Conservation (phyloP, 1,140 invertebrate genomes). For the Aphaenogaster ashmeadi region DNA sequence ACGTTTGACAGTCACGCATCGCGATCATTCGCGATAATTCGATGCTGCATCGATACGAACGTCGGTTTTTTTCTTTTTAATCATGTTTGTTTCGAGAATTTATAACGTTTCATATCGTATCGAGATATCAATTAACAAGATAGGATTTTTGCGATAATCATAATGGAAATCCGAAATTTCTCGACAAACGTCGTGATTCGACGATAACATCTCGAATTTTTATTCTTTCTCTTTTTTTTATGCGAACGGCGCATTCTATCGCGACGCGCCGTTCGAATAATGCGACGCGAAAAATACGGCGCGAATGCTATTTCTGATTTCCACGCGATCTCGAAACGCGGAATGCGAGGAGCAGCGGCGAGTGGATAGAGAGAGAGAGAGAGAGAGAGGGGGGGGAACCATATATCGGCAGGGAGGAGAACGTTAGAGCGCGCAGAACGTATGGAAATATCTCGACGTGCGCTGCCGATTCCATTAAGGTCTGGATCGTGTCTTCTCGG, state of each 20-base stretch:
- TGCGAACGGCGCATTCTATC: not conserved
- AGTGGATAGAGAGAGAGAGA: not conserved
- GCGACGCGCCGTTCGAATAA: not conserved
- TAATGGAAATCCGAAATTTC: not conserved
- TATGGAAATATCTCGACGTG: slow-evolving; percentile 20
- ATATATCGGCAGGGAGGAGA: slow-evolving; percentile 27
- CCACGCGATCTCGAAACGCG: slow-evolving; percentile 69
- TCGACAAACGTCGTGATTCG: not conserved
- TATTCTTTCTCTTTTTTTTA: not conserved
- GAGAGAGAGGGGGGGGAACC: slow-evolving; percentile 21
- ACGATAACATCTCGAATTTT: not conserved
- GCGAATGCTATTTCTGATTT: slow-evolving; percentile 80
- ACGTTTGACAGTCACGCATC: not conserved
- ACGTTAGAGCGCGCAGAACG: not conserved
- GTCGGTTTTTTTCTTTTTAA: not conserved
- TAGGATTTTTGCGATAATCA: not conserved
- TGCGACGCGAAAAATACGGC: slow-evolving; percentile 66
- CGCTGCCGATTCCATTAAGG: slow-evolving; percentile 28
- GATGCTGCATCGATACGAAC: not conserved
- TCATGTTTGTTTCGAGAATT: not conserved
- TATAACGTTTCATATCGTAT: too few relatives aligned
- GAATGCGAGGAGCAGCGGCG: slow-evolving; percentile 60
- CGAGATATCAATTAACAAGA: not conserved
- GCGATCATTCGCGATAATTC: not conserved
- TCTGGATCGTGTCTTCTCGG: slow-evolving; percentile 23